phyloP scores from a whole-genome alignment of 2,797 vertebrate species.

The Pangasius djambal region DNA sequence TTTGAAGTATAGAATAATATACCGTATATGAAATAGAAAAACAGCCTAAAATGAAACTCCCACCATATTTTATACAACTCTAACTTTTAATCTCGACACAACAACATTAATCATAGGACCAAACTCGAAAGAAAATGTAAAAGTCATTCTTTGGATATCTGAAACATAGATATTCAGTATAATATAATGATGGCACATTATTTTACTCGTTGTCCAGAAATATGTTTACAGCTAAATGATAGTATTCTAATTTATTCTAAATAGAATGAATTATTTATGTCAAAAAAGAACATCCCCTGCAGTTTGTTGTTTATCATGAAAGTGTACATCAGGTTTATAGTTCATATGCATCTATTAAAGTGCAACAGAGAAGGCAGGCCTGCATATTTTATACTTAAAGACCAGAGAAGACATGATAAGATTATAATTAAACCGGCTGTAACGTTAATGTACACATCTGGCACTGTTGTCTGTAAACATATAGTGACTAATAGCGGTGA shows the following conservation, averaged over 20 bases:
- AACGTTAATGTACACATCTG: background rate
- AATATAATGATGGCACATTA: background rate
- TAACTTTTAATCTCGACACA: background rate
- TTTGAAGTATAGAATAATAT: conserved; percentile 11
- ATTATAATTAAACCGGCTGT: background rate
- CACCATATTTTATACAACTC: conserved; percentile 2
- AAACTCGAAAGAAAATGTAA: background rate
- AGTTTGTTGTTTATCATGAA: background rate
- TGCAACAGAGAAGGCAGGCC: background rate
- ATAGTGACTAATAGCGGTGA: background rate
- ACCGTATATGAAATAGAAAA: background rate
- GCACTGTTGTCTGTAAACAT: background rate
- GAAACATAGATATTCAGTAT: background rate
- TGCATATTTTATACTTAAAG: background rate
- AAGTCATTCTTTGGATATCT: conserved; percentile 13
- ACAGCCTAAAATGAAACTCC: background rate
- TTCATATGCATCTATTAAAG: background rate
- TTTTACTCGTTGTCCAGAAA: background rate
- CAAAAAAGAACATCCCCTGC: too few species aligned
- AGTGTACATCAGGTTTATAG: background rate
- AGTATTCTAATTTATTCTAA: background rate
- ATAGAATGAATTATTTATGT: background rate
- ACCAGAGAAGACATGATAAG: background rate
- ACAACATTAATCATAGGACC: background rate
- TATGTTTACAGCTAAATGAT: background rate